Conservation (phyloP, 2,113 vertebrate genomes). For the Chlorocebus sabaeus region DNA sequence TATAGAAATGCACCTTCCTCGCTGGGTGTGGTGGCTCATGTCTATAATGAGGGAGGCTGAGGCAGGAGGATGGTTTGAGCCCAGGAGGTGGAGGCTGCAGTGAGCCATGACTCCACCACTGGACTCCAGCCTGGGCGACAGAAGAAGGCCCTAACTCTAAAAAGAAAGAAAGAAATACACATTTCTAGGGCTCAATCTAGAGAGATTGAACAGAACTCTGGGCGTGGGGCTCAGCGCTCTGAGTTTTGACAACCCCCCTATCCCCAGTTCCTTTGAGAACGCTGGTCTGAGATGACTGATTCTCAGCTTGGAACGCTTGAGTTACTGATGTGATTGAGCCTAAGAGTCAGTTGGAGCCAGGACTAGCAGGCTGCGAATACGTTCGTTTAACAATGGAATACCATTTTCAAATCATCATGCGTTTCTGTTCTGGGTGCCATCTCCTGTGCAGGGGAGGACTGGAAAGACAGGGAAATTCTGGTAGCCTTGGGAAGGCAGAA, state of each 20-base stretch:
- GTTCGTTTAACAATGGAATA: not conserved
- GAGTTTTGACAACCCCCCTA: not conserved
- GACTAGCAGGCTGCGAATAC: not conserved
- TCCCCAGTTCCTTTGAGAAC: not conserved
- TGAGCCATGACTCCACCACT: no score
- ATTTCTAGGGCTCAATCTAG: not conserved
- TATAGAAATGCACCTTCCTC: not conserved
- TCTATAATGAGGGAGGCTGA: no score
- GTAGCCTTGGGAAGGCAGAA: not conserved
- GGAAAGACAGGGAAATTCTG: not conserved
- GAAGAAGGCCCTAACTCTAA: no score
- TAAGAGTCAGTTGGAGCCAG: not conserved
- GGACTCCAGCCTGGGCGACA: no score
- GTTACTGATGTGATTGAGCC: no score
- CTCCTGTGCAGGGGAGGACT: not conserved
- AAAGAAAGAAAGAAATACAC: no score
- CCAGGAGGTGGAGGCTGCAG: no score
- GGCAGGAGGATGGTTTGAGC: no score
- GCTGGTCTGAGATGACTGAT: no score
- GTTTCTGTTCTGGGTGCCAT: not conserved
- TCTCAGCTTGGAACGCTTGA: not conserved
- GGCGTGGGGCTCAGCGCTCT: no score
- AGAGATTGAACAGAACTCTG: not conserved
- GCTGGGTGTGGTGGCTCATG: no score
- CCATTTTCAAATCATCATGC: not conserved